These are phyloP conservation scores for Poecilia wingei DNA, from an alignment of 2,797 vertebrate genomes.

Conservation along the genomic window DNA sequence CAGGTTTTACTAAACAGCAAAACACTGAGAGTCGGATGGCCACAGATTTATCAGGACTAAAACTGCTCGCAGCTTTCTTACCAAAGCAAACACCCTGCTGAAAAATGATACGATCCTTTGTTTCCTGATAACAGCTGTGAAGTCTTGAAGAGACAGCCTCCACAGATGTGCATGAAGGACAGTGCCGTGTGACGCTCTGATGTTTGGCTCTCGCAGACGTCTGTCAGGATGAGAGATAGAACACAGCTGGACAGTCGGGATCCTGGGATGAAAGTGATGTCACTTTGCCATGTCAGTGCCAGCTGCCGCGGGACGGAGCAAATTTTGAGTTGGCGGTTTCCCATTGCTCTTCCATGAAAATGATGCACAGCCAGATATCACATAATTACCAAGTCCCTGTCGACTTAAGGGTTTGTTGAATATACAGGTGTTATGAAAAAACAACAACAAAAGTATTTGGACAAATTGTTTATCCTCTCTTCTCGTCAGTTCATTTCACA, in stretches of 20 bases:
- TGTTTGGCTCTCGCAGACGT: conserved; percentile 45
- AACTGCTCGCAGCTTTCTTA: background rate
- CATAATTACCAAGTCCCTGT: conserved; percentile 18
- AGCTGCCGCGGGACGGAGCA: conserved; percentile 74
- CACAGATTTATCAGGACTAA: background rate
- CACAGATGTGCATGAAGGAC: conserved; percentile 59
- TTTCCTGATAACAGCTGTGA: conserved; percentile 51
- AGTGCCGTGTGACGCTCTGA: conserved; percentile 32
- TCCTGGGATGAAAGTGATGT: conserved; percentile 67
- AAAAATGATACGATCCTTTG: conserved; percentile 35
- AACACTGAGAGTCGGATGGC: background rate
- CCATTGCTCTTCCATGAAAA: conserved; percentile 37
- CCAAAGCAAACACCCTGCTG: conserved; percentile 14
- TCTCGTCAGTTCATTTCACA: background rate
- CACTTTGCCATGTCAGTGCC: conserved; percentile 53
- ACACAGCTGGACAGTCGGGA: conserved; percentile 79
- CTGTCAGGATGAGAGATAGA: conserved; percentile 80
- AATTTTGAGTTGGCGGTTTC: conserved; percentile 36
- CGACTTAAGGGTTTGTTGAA: conserved; percentile 1
- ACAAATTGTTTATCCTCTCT: background rate
- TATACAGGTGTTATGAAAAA: background rate
- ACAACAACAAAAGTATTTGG: background rate
- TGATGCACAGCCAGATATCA: conserved; percentile 18
- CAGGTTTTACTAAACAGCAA: background rate
- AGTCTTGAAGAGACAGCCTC: conserved; percentile 27